Evolutionary conservation across 2,888 invertebrate species (phyloP).

Genomic region (Anagyrus pseudococci): DNA sequence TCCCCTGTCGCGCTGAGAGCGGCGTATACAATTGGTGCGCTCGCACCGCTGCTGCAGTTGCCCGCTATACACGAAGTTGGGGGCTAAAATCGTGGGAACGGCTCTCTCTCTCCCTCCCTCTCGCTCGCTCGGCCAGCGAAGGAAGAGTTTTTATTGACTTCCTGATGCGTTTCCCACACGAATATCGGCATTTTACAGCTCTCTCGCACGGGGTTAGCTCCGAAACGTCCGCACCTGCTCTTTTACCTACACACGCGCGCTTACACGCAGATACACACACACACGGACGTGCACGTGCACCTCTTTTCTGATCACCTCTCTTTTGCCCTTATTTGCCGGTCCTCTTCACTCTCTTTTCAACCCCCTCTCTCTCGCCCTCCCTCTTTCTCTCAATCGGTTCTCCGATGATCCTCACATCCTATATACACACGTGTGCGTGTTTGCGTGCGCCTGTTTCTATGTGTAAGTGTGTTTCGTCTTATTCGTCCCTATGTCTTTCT

Average conservation of each 20-base stretch:
- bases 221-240: constrained; percentile 55
- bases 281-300: background rate
- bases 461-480: no score
- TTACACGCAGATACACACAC: background rate
- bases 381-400: background rate
- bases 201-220: background rate
- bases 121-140: constrained; percentile 51
- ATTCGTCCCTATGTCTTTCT: no score
- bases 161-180: constrained; percentile 61
- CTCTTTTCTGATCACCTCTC: background rate
- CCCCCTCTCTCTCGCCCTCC: no score
- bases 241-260: background rate
- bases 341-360: no score
- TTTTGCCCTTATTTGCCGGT: no score
- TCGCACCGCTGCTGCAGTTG: background rate
- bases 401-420: background rate
- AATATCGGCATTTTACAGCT: constrained; percentile 43
- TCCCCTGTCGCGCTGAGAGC: no score
- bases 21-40: background rate
- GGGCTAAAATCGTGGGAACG: constrained; percentile 58
- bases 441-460: no score
- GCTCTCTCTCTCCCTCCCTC: no score
- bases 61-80: constrained; percentile 3
- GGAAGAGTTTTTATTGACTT: constrained; percentile 62
- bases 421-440: no score